A percentile compares a stretch with the other conserved stretches of the same genome.
phyloP scores from a whole-genome alignment of 2,888 invertebrate species.

The Sminthurides aquaticus region DNA sequence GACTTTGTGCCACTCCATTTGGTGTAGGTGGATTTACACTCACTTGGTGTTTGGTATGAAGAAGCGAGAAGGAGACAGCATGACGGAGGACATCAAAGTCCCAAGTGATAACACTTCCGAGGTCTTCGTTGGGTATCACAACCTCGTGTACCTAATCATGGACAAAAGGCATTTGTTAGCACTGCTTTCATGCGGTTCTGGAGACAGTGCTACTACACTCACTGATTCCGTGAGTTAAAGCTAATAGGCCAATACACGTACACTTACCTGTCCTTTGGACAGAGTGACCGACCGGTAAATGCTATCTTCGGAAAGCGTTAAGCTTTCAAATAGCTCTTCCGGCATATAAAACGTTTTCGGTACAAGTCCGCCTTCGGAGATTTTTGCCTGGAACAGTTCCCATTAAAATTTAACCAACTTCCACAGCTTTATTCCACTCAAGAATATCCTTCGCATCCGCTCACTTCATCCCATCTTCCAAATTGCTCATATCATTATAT shows the following conservation, averaged over 20 bases:
- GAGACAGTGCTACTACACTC: too few relatives aligned
- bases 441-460: not conserved
- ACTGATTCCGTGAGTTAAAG: too few relatives aligned
- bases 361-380: slow-evolving; percentile 78
- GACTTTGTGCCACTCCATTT: slow-evolving; percentile 27
- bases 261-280: slow-evolving; percentile 54
- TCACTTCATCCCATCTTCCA: too few relatives aligned
- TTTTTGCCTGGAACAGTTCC: slow-evolving; percentile 58
- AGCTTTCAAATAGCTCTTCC: slow-evolving; percentile 51
- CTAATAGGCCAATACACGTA: not conserved
- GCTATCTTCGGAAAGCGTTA: slow-evolving; percentile 56
- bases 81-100: slow-evolving; percentile 90
- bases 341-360: slow-evolving; percentile 78
- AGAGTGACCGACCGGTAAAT: slow-evolving; percentile 64
- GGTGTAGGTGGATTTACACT: slow-evolving; percentile 29
- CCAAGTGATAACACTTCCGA: slow-evolving; percentile 88
- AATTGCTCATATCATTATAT: too few relatives aligned
- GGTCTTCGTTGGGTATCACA: slow-evolving; percentile 69
- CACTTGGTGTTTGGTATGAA: slow-evolving; percentile 47
- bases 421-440: not conserved
- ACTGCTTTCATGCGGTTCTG: too few relatives aligned
- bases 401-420: slow-evolving; percentile 22
- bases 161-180: slow-evolving; percentile 2
- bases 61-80: slow-evolving; percentile 76
- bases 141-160: slow-evolving; percentile 62